Evolutionary conservation across 2,888 invertebrate species (phyloP).

Genomic region (Caenorhabditis sp.): DNA sequence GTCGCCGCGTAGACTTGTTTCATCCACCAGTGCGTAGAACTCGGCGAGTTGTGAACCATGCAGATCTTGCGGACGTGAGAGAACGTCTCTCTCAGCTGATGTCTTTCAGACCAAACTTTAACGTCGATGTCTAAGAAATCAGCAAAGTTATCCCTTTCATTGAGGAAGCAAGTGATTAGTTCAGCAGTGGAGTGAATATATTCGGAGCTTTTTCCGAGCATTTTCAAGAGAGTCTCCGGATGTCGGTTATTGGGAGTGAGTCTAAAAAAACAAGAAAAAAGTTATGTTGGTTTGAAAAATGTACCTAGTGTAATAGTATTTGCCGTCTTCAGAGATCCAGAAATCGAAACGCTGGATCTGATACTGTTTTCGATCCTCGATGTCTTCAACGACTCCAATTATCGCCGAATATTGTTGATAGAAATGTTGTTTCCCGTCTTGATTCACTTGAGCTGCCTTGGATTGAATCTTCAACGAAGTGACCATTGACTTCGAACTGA

Average conservation of each 20-base stretch:
- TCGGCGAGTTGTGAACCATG: conserved; percentile 8
- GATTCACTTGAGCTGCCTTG: not conserved
- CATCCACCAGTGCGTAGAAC: conserved; percentile 25
- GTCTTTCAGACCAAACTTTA: not conserved
- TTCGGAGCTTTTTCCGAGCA: not conserved
- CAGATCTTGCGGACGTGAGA: not conserved
- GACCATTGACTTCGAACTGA: not conserved
- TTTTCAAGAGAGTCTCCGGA: too few relatives aligned
- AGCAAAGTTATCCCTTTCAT: not conserved
- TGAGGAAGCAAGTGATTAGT: not conserved
- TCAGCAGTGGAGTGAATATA: not conserved
- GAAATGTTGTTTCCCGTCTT: not conserved
- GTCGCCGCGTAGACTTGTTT: not conserved
- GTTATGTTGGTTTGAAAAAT: not conserved
- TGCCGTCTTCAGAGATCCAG: not conserved
- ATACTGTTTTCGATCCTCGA: not conserved
- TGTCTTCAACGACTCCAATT: not conserved
- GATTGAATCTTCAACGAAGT: conserved; percentile 1
- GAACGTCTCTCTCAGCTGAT: not conserved
- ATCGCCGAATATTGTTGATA: not conserved
- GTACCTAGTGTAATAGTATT: not conserved
- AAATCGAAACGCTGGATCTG: not conserved
- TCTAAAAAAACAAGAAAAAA: not conserved
- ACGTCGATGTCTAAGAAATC: conserved; percentile 10
- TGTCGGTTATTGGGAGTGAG: not conserved